Evolutionary conservation across 2,888 invertebrate species (phyloP), one percentile per base, ranked within the genome.

Genomic region (Pyrrhia umbra): DNA sequence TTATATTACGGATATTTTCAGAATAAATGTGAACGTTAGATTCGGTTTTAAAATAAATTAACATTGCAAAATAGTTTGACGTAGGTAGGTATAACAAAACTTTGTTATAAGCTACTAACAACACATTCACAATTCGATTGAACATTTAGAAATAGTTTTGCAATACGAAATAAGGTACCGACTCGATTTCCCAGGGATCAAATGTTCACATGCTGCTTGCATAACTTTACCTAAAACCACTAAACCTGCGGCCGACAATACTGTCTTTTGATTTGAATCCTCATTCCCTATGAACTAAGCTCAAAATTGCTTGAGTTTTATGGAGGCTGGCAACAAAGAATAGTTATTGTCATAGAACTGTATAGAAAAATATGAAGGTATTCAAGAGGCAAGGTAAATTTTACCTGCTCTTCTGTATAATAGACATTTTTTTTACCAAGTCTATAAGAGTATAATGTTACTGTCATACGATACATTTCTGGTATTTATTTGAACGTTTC

Each of bases 381-480:
- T 84, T 83, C 81, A 85, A 86, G 84, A 82, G 75, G 81, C 78
- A 88, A 85, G 86, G 87, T 89, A 87, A 81, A 88, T 80, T 89
- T 89, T 93, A 93, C 93, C 93, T 93, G 93, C 83, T 68, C 83
- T 75, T 76, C 81, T 83, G 83, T 86, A 90, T 90, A 91, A 90
- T 88, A 83, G 86, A 68, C 69, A 55, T 85, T 87, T 91, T 91
- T 88, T 85, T 70, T 52, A 49, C 16, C 49, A 46, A 58, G 55
- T 72, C 76, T 73, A 81, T 75, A 71, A 68, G 74, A 82, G 85
- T 86, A 74, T 86, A 81, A 79, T 78, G 76, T 85, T 88, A 86
- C 87, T 58, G 89, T 84, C 83, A 88, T 81, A 79, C 75, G 88
- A 89, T 89, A 89, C 81, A 76, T 82, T 84, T 85, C 79, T 64